Evolutionary conservation across 2,113 vertebrate genomes (phyloP), one percentile per base, ranked within the genome.

Genomic region (Macroglossus sobrinus): DNA sequence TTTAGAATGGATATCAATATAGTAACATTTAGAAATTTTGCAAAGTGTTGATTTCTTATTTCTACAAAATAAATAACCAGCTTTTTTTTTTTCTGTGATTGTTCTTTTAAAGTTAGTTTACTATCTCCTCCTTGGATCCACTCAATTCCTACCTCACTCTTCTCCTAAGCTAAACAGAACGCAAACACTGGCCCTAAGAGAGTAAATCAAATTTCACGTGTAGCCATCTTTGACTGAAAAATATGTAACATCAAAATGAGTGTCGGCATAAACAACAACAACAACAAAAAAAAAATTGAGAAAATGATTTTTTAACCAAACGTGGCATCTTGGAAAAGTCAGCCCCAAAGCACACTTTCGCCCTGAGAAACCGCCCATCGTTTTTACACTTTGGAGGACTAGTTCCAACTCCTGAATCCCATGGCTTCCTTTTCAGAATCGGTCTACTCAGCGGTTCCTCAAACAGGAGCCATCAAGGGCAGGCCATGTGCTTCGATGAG

Each of bases 401-500:
- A 2, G 4, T 50, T 57, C 16, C 10, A 14, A 8, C 33, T n/a
- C 43, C 1, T 22, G 47, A 68, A 57, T 26, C n/a, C 82, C 43
- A 30, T 7, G 19, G 45, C 68, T 14, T 53, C 40, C 30, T 81
- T 66, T 53, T 61, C 24, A 45, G 53, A 63, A 66, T 28, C 57
- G 5, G 1, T 53, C 89, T 35, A 21, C 14, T 84, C 19, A 12
- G 4, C 0, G 3, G 30, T 19, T 84, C 33, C 55, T 66, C 50
- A 15, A 16, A 35, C 6, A 30, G 6, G 61, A 40, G 53, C 15
- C 3, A 1, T 30, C 4, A 7, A 57, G 69, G 81, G 50, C 24
- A n/a, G 45, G 40, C 12, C 28, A 16, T 0, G 10, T 2, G 1
- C 45, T 47, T 10, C 3, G 7, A 0, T 12, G 4, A n/a, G 50